Evolutionary conservation across 2,113 vertebrate genomes (phyloP), one percentile per base, ranked within the genome.

Genomic region (Gymnarchus niloticus): DNA sequence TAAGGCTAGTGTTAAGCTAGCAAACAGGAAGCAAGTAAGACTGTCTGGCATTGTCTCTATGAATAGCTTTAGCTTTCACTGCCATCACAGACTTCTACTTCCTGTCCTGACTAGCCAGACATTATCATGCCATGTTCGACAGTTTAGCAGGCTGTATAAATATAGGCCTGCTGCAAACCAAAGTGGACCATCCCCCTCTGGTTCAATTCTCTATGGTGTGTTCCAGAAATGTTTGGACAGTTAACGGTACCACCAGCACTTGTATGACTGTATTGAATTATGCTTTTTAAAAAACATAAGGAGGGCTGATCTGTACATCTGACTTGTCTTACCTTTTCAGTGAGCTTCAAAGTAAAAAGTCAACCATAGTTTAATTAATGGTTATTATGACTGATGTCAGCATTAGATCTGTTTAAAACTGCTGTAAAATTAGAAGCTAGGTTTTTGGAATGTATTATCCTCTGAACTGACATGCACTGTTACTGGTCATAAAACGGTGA

Each of bases 161-260:
- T 73, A 73, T 41, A 73, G 33, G 28, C 56, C n/a, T n/a, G 21
- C 33, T 73, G 5, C 33, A 73, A 73, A 33, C 14, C 65, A 73
- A 4, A 73, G 33, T 6, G 1, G 33, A 73, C 65, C 33, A 33
- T 41, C 14, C 33, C 12, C 1, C 61, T 33, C 10, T 33, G 37
- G 65, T 6, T 69, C 28, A 28, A 33, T 65, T 73, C 65, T 37
- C 28, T 19, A 41, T 6, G 65, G 12, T 3, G 65, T 41, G 61
- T 65, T 65, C 65, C 65, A 73, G 14, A 73, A 73, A 73, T 73
- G 61, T 69, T 37, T 69, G 33, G 61, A 69, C 61, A 61, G 28
- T 28, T n/a, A n/a, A n/a, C n/a, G n/a, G n/a, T n/a, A n/a, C n/a
- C n/a, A n/a, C n/a, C n/a, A n/a, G n/a, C n/a, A n/a, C n/a, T n/a